Evolutionary conservation across 2,113 vertebrate species (phyloP).

Genomic region (Lamprotornis superbus): DNA sequence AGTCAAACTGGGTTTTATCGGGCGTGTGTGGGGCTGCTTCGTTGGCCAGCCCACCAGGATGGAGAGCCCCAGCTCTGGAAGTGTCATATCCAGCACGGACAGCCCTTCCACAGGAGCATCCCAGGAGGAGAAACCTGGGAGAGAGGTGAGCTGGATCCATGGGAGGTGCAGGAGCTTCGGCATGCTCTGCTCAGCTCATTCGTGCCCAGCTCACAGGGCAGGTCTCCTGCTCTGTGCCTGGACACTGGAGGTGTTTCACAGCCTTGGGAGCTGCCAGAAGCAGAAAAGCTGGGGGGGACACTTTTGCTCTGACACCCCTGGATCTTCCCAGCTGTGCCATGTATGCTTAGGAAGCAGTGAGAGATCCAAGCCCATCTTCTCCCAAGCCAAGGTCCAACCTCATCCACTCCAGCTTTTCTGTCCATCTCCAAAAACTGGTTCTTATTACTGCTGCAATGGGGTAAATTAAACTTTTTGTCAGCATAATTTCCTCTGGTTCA

Average conservation of each 20-base stretch:
- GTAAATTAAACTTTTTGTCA: conserved; percentile 31
- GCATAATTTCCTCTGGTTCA: conserved; percentile 41
- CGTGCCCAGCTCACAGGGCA: fast-evolving
- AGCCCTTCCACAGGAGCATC: not conserved
- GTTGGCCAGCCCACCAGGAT: not conserved
- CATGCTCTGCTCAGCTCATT: not conserved
- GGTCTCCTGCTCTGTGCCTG: not conserved
- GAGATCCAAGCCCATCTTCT: not conserved
- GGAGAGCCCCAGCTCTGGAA: not conserved
- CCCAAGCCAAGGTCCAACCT: not conserved
- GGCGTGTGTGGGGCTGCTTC: fast-evolving
- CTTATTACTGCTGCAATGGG: not conserved
- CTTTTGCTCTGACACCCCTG: not conserved
- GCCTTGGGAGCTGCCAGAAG: not conserved
- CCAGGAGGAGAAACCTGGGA: fast-evolving
- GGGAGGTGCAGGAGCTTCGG: not conserved
- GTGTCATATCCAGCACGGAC: fast-evolving
- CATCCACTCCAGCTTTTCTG: not conserved
- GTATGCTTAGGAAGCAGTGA: not conserved
- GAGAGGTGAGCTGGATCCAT: fast-evolving
- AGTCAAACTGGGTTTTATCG: not conserved
- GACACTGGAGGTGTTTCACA: not conserved
- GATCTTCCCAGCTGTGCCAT: not conserved
- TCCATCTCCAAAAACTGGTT: not conserved
- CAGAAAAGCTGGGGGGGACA: not conserved